Conservation (phyloP, 2,113 vertebrate species). For the Ctenomys sociabilis region DNA sequence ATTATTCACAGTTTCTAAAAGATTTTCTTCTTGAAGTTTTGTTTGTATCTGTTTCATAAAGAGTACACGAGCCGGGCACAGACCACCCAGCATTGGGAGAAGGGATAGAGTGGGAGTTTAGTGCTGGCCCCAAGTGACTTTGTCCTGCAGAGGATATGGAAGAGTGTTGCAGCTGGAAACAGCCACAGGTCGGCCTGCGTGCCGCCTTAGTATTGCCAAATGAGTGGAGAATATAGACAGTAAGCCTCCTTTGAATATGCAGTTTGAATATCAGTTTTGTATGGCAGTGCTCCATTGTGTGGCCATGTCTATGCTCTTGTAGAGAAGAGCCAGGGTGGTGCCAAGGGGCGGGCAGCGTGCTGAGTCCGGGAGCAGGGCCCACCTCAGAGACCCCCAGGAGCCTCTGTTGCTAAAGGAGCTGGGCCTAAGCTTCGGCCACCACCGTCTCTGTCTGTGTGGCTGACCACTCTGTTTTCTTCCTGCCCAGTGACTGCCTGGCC, state of each 20-base stretch:
- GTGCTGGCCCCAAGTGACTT: not conserved
- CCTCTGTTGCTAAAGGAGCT: not conserved
- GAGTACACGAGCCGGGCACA: not conserved
- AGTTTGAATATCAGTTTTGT: not conserved
- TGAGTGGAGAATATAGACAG: not conserved
- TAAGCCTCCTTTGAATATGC: not conserved
- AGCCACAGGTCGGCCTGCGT: fast-evolving
- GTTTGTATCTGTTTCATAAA: not conserved
- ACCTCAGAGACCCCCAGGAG: not conserved
- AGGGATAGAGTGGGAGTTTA: not conserved
- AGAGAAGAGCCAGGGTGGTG: no score
- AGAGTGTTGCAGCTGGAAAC: not conserved
- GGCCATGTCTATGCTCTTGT: not conserved
- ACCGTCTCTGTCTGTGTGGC: not conserved
- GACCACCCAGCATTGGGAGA: fast-evolving
- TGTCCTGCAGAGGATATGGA: not conserved
- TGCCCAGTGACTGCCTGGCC: constrained; percentile 93
- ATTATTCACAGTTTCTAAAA: not conserved
- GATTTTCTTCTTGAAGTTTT: not conserved
- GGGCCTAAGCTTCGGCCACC: not conserved
- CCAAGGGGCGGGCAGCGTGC: not conserved
- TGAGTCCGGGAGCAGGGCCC: not conserved
- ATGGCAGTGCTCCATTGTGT: not conserved
- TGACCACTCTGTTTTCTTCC: not conserved
- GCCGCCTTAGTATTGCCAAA: not conserved